Base-by-base conservation (phyloP, 2,797 vertebrate species). In the Lates japonicus region DNA sequence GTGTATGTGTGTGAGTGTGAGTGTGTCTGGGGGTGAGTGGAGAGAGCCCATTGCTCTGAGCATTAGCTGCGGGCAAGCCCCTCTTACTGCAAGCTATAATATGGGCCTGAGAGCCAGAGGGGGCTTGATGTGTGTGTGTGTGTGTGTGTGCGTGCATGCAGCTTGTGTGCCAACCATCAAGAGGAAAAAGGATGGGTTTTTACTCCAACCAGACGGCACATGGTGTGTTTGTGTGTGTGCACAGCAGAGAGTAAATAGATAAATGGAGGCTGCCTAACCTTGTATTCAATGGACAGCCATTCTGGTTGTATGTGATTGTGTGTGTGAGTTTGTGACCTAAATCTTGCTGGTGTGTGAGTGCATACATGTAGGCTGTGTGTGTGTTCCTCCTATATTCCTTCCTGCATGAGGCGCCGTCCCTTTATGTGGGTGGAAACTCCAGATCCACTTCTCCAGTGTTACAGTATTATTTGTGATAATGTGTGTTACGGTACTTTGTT, bases 21-120 rank as follows among this genome's bases (percentile, higher is more conserved):
- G 49, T 31, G 57, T 57, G 62, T 52, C 41, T 58, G 62, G 51
- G 63, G 55, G 65, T 29, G 46, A 54, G 59, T 39, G 60, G 42
- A 74, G 66, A 80, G 87, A 85, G 83, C 84, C 89, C 84, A 85
- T 82, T 91, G 87, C 90, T 90, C 91, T 89, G 91, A 92, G 91
- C 92, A 93, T 94, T 92, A 92, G 89, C 88, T 92, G 86, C 90
- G n/a, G n/a, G n/a, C n/a, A 94, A 94, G 91, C 84, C 83, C 76
- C 88, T n/a, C 25, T 93, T 91, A 94, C 94, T 93, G 92, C 79
- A 80, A 84, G 92, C 90, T 89, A 91, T 85, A 89, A 88, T 84
- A 82, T 63, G 80, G 78, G 78, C 81, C 84, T 78, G 75, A 64
- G 81, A 90, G 83, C 79, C 72, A 76, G 77, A 70, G 72, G 72